Evolutionary conservation across 1,140 invertebrate species (phyloP).

Genomic region (Drosophila jambulina): DNA sequence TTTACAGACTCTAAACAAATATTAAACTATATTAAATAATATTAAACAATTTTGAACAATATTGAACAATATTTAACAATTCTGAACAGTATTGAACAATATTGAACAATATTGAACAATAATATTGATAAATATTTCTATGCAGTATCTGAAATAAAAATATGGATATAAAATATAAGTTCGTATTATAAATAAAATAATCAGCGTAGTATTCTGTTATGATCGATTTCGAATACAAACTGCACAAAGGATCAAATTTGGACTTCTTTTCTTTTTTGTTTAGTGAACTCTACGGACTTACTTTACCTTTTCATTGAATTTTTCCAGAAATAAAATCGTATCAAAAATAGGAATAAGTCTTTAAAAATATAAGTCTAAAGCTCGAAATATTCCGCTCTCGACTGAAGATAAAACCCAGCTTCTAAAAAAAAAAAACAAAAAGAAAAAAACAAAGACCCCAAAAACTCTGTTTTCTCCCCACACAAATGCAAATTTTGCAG

Average conservation of each 20-base stretch:
- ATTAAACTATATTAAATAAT: no score
- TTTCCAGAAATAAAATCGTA: neutral
- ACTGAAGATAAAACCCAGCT: neutral
- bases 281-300: neutral
- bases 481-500: slow-evolving; percentile 39
- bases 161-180: no score
- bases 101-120: no score
- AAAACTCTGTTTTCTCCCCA: slow-evolving; percentile 8
- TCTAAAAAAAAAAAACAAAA: neutral
- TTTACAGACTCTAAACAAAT: neutral
- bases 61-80: no score
- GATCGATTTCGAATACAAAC: no score
- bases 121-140: no score
- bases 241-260: no score
- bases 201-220: no score
- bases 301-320: neutral
- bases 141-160: no score
- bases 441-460: neutral
- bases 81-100: no score
- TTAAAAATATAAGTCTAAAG: neutral
- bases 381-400: neutral
- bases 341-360: neutral
- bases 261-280: neutral
- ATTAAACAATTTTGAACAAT: no score
- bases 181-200: no score